Evolutionary conservation across 2,888 invertebrate genomes (phyloP), one percentile per base, ranked within the genome.

Genomic region (Epirrhoe tristata): DNA sequence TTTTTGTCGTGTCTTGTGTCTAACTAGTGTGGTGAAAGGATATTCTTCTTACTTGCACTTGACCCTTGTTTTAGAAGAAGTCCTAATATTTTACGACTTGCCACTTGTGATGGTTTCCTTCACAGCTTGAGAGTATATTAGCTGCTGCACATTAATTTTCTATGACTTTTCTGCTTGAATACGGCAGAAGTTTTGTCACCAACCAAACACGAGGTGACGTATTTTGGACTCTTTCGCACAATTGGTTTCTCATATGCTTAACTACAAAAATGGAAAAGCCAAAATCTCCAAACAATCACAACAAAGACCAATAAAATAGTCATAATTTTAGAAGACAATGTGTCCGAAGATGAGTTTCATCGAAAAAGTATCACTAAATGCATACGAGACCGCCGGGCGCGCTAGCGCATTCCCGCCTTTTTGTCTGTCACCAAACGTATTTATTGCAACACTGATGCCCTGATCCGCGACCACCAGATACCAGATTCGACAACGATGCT

Each of bases 401-500:
- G 88, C 81, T 77, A 73, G 73, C 77, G 80, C 86, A 90, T 91
- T 90, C 89, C 87, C 85, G 81, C 83, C 86, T 91, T 92, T 91
- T 91, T 91, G 84, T 76, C 80, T 80, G 83, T 82, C 85, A 84
- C 81, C 79, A 80, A 83, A 87, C 85, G 86, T 91, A 90, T 92
- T 91, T 91, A 91, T 89, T 88, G 89, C 87, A 84, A 86, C 86
- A 85, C 87, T 86, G 85, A 84, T 84, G 83, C 78, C 39, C 69
- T 75, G 79, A 81, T 81, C 77, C 74, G 72, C 74, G 76, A 77
- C 80, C 76, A 73, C 69, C 74, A 82, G 86, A 88, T 89, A 83
- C 85, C 86, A 88, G 86, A 87, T 88, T 87, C 85, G 87, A 89
- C 89, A 89, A 88, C 81, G 85, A 90, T 88, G 80, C 86, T 84